phyloP scores from a whole-genome alignment of 2,113 vertebrate species.

The Pseudorhombus dupliciocellatus region DNA sequence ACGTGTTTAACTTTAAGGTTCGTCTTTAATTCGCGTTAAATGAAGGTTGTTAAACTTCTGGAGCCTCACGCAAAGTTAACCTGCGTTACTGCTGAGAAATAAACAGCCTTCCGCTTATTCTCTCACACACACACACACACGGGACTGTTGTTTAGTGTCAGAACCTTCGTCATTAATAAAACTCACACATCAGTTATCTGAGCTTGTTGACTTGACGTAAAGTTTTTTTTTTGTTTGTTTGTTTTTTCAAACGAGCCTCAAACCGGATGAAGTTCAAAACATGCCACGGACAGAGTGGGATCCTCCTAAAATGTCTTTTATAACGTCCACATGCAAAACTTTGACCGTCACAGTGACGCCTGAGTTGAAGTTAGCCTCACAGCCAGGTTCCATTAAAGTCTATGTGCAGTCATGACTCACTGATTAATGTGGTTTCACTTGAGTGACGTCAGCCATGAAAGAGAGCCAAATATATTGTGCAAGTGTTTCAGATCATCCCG shows the following conservation, averaged over 20 bases:
- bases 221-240: no score
- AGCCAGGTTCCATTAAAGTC: conserved; percentile 1
- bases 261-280: conserved; percentile 8
- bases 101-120: conserved; percentile 3
- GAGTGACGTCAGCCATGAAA: conserved; percentile 59
- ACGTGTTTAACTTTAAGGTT: neutral
- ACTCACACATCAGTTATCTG: neutral
- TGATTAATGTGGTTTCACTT: conserved; percentile 63
- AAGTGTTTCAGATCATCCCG: neutral
- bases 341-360: neutral
- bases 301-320: neutral
- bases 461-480: conserved; percentile 10
- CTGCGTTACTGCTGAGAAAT: conserved; percentile 15
- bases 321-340: neutral
- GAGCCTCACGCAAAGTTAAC: conserved; percentile 27
- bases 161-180: neutral
- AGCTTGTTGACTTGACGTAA: neutral
- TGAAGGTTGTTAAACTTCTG: neutral
- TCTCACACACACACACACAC: neutral
- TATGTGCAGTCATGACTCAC: conserved; percentile 38
- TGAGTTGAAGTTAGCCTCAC: neutral
- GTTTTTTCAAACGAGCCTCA: neutral
- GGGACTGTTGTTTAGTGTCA: neutral
- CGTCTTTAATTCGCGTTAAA: neutral
- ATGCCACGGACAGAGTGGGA: neutral